phyloP scores from a whole-genome alignment of 2,888 invertebrate genomes.

The Graphium colonna region DNA sequence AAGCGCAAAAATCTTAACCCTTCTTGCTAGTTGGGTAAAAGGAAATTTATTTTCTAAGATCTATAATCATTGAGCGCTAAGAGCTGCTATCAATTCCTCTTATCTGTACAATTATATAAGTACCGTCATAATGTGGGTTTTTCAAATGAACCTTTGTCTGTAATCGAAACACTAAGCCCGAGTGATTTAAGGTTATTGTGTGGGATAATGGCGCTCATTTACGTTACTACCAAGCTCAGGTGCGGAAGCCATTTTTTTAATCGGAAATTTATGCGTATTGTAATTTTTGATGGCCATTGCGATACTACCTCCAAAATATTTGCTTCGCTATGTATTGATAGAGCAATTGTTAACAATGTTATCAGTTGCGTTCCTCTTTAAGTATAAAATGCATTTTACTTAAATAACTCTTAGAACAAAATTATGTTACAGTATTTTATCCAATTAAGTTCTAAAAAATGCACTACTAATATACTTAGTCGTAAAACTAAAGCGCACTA shows the following conservation, averaged over 20 bases:
- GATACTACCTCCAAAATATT: not conserved
- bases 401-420: too few species aligned
- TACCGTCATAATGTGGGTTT: conserved; percentile 75
- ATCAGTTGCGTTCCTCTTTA: too few species aligned
- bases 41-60: not conserved
- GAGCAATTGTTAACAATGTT: too few species aligned
- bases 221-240: conserved; percentile 64
- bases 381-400: too few species aligned
- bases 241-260: conserved; percentile 38
- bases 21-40: too few species aligned
- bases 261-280: conserved; percentile 17
- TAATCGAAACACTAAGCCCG: conserved; percentile 77
- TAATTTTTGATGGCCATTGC: conserved; percentile 12
- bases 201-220: conserved; percentile 75
- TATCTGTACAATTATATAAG: conserved; percentile 77
- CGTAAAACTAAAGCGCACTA: too few species aligned
- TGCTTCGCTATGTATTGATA: not conserved
- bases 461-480: too few species aligned
- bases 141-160: conserved; percentile 72
- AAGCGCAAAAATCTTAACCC: too few species aligned
- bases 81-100: conserved; percentile 60
- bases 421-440: too few species aligned
- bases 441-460: too few species aligned
- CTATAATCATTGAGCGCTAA: conserved; percentile 4
- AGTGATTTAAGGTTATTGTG: conserved; percentile 79